Evolutionary conservation across 1,140 invertebrate genomes (phyloP).

Genomic region (Pachypeltis micranthus): DNA sequence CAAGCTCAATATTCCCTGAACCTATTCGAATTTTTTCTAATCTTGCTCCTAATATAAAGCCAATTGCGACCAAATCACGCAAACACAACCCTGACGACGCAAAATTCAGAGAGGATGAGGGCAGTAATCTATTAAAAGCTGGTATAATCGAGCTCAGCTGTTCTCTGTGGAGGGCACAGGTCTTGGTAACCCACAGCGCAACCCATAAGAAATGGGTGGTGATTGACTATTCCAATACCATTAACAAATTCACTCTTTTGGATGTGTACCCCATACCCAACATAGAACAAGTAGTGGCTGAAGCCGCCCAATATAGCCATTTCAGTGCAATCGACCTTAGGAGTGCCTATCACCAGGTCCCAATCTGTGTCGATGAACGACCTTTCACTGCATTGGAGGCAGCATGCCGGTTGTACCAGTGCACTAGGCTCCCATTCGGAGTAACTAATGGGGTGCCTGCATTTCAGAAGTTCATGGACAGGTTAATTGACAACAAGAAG

Average conservation of each 20-base stretch:
- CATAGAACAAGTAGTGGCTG: neutral
- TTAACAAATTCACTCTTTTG: neutral
- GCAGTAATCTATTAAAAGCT: neutral
- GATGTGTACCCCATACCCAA: neutral
- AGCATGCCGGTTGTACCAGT: neutral
- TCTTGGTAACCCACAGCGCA: slow-evolving; percentile 1
- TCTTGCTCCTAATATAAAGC: neutral
- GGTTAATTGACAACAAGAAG: neutral
- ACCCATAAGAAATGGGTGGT: neutral
- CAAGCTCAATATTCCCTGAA: neutral
- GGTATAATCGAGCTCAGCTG: slow-evolving; percentile 2
- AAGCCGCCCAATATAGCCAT: neutral
- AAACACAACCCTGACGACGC: neutral
- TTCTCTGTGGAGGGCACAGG: slow-evolving; percentile 15
- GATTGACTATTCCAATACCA: neutral
- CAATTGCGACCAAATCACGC: slow-evolving; percentile 4
- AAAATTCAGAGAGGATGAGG: slow-evolving; percentile 2
- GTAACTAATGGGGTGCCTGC: neutral
- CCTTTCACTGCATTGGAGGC: neutral
- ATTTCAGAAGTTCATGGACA: neutral
- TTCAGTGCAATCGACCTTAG: neutral
- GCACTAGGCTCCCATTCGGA: neutral
- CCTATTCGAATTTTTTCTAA: slow-evolving; percentile 1
- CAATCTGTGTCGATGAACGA: neutral
- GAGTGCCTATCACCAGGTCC: neutral